phyloP scores from a whole-genome alignment of 2,113 vertebrate species.

The Anguilla rostrata region DNA sequence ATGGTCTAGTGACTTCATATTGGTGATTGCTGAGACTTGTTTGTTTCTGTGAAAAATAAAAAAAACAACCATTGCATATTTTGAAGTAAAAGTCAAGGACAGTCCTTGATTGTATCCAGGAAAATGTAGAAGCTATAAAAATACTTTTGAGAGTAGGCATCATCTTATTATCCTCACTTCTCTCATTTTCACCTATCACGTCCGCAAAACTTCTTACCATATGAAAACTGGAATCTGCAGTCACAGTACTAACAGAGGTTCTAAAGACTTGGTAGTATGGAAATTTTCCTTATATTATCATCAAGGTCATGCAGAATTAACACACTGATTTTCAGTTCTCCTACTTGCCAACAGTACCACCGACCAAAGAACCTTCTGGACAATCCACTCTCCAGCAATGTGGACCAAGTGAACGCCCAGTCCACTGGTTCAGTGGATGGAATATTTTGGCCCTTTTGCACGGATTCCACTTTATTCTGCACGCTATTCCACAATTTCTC shows the following conservation, averaged over 20 bases:
- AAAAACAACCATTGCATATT: too few species aligned
- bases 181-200: not conserved
- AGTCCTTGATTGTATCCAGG: not conserved
- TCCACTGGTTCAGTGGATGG: not conserved
- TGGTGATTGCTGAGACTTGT: not conserved
- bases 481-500: slow-evolving; percentile 26
- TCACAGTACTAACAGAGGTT: not conserved
- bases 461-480: not conserved
- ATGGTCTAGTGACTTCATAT: not conserved
- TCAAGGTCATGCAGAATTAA: slow-evolving; percentile 14
- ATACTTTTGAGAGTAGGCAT: not conserved
- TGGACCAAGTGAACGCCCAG: not conserved
- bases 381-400: not conserved
- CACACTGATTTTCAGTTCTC: not conserved
- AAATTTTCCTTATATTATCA: slow-evolving; percentile 15
- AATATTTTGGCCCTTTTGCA: not conserved
- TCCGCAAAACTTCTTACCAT: not conserved
- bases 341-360: not conserved
- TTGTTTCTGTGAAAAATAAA: not conserved
- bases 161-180: not conserved
- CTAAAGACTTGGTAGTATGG: too few species aligned
- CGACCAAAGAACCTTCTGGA: too few species aligned
- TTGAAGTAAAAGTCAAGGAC: too few species aligned
- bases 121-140: not conserved
- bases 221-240: not conserved